phyloP scores from a whole-genome alignment of 2,797 vertebrate species.

The Stomatorhinus walkeri region DNA sequence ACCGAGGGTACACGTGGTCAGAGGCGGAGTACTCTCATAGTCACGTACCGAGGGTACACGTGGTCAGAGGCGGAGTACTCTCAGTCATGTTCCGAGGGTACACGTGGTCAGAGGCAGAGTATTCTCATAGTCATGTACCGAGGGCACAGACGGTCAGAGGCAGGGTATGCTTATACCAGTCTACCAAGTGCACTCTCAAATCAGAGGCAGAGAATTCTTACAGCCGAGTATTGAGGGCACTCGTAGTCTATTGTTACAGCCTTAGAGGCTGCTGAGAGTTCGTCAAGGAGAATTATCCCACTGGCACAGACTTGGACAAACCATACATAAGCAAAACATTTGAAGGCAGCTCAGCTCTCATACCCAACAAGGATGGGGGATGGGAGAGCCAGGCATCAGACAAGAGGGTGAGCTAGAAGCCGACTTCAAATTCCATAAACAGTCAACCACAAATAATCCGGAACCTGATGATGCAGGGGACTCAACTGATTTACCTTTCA shows the following conservation, averaged over 20 bases:
- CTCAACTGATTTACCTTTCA: not conserved
- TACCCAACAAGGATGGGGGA: not conserved
- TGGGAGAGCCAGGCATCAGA: not conserved
- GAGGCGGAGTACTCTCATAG: not conserved
- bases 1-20: not conserved
- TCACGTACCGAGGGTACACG: not conserved
- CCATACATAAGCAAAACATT: not conserved
- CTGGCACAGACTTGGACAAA: not conserved
- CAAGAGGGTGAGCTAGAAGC: not conserved
- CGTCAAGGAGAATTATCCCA: not conserved
- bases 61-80: not conserved
- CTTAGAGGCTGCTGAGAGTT: not conserved
- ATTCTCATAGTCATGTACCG: not conserved
- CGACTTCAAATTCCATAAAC: not conserved
- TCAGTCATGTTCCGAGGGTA: not conserved
- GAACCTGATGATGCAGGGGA: not conserved
- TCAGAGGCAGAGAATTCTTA: not conserved
- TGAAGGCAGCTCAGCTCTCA: not conserved
- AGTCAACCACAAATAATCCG: not conserved
- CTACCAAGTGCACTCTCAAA: not conserved
- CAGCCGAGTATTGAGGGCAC: not conserved
- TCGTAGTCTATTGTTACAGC: not conserved
- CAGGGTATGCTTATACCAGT: not conserved
- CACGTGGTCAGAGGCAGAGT: not conserved
- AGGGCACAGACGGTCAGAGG: not conserved